Conservation (phyloP, 1,140 invertebrate species). For the Tetramorium parvispinum region DNA sequence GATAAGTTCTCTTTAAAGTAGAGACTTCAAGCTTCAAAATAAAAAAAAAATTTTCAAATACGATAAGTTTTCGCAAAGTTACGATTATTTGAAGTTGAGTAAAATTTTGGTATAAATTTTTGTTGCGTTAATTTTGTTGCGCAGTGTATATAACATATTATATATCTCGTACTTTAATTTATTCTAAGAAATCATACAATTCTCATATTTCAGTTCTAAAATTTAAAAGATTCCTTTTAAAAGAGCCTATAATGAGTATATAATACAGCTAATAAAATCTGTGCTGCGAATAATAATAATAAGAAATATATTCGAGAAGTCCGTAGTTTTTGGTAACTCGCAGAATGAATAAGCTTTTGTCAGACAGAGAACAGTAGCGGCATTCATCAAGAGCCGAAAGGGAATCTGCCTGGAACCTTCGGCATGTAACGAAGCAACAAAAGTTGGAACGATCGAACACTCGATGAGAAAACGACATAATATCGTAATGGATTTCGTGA, state of each 20-base stretch:
- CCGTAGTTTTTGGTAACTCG: background rate
- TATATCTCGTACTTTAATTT: background rate
- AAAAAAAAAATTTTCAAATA: no score
- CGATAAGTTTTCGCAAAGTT: no score
- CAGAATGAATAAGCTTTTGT: conserved; percentile 6
- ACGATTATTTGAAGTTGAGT: no score
- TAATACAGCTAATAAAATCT: background rate
- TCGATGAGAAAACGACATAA: conserved; percentile 51
- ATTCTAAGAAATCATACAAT: background rate
- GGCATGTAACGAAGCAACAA: conserved; percentile 38
- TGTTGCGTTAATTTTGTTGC: no score
- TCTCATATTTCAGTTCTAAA: background rate
- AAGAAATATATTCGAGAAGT: background rate
- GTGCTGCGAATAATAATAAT: background rate
- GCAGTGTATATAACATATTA: no score
- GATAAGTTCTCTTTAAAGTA: no score
- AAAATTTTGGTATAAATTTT: no score
- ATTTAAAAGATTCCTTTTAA: background rate
- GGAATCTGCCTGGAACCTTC: background rate
- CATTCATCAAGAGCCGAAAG: background rate
- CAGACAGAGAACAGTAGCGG: background rate
- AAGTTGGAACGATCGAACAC: conserved; percentile 38
- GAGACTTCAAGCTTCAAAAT: no score
- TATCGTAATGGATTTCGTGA: conserved; percentile 52
- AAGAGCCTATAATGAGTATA: background rate